phyloP scores from a whole-genome alignment of 2,797 vertebrate genomes.

The Spatula versicolor region DNA sequence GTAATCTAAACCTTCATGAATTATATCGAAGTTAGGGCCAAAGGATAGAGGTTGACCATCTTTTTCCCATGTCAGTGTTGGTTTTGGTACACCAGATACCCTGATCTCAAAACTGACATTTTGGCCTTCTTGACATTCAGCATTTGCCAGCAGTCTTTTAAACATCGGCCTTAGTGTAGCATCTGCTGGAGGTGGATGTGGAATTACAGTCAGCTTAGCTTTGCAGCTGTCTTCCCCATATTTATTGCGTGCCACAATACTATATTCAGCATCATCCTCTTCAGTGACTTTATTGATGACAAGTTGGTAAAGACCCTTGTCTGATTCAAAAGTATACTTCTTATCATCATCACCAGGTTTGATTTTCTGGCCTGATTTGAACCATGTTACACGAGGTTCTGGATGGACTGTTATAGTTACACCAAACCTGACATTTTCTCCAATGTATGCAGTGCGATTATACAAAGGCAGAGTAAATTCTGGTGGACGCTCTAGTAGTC shows the following conservation, averaged over 20 bases:
- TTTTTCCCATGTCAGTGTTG: slow-evolving; percentile 94
- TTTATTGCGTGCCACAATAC: slow-evolving; percentile 92
- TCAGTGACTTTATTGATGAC: slow-evolving; percentile 86
- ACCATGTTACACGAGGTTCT: slow-evolving; percentile 95
- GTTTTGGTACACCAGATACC: slow-evolving; percentile 90
- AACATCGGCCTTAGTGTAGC: slow-evolving; percentile 98
- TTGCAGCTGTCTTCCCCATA: slow-evolving; percentile 98
- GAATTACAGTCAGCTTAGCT: slow-evolving; percentile 90
- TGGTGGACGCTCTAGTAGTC: slow-evolving; percentile 94
- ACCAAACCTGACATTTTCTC: slow-evolving; percentile 91
- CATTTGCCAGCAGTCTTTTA: slow-evolving; percentile 94
- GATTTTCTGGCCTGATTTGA: slow-evolving; percentile 97
- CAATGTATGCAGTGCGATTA: slow-evolving; percentile 90
- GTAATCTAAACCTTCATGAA: slow-evolving; percentile 98
- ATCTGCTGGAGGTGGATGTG: slow-evolving; percentile 91
- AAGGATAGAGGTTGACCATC: slow-evolving; percentile 91
- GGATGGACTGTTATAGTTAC: slow-evolving; percentile 99
- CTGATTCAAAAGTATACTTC: slow-evolving; percentile 94
- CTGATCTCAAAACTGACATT: slow-evolving; percentile 95
- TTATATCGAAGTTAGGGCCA: slow-evolving; percentile 92
- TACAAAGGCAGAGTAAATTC: slow-evolving; percentile 97
- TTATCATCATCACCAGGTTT: slow-evolving; percentile 90
- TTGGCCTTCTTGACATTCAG: slow-evolving; percentile 95
- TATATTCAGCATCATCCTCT: slow-evolving; percentile 95
- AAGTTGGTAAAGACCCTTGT: slow-evolving; percentile 96